Evolutionary conservation across 2,888 invertebrate genomes (phyloP), one percentile per base, ranked within the genome.

Genomic region (Petrophora chlorosata): DNA sequence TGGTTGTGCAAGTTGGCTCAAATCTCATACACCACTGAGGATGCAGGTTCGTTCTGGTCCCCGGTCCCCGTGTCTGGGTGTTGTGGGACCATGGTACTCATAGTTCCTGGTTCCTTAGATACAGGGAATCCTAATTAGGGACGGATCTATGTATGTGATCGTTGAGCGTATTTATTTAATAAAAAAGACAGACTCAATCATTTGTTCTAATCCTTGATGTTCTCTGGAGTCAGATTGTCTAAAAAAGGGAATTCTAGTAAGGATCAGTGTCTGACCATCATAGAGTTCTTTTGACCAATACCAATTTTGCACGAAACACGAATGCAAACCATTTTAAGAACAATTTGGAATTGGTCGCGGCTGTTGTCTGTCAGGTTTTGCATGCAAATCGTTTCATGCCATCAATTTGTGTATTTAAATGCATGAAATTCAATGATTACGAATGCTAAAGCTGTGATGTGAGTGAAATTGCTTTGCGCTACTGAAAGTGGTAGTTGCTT

Each of bases 321-420:
- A 80, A 76, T 74, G 70, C 72, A 71, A 76, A 74, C 62, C 70
- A 68, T 80, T 82, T 79, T 78, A 72, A 78, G 72, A 72, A 65
- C 73, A 76, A 76, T 79, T 79, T 74, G 69, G 76, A 79, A 85
- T 84, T 79, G 74, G 76, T 79, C 74, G 66, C 67, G 61, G 62
- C 66, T 68, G 65, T 64, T 59, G 66, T 65, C 71, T 70, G 51
- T 49, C 40, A 43, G 34, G 41, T 48, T 15, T 49, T 25, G 13
- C 28, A 38, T 46, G 33, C 44, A 34, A 55, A 51, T 50, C 12
- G 34, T 33, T 47, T 45, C 41, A 38, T 36, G 45, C 34, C 16
- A 30, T 41, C 47, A 13, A 41, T 47, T 47, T 25, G 29, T 35
- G 41, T 36, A 39, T 33, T 17, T 28, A 9, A 25, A 47, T 50